Base-by-base conservation (phyloP, 2,888 invertebrate genomes). In the Dryadula phaetusa region DNA sequence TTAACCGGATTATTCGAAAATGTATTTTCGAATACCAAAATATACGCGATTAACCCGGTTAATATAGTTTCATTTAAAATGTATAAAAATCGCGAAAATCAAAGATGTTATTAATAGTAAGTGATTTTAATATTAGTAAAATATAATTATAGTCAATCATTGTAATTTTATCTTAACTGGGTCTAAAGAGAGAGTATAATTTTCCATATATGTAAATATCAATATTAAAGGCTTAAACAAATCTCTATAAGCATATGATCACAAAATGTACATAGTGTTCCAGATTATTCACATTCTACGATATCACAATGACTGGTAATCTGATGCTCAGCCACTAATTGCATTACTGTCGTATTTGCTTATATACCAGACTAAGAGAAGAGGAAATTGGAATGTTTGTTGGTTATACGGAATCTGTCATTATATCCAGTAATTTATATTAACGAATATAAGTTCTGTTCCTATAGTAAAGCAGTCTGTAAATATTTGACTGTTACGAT, bases 301-400 rank as follows among this genome's bases (percentile, higher is more conserved):
- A 46, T 46, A 56, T 32, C 34, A 32, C 52, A 53, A 42, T 28
- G 40, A 56, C 54, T 32, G 7, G 32, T 60, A 60, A 60, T 32
- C 60, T 60, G 28, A 12, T 32, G 44, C 28, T 52, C 25, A 52
- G 37, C 49, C 3, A 34, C 18, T 62, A 32, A 60, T 60, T 60
- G 60, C 44, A 28, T 60, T 60, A 32, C 60, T 46, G 44, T 32
- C 60, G 18, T 44, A 12, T 18, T 56, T 40, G 32, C 32, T 18
- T 18, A 28, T 44, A 40, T 12, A 7, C 12, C 14, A 46, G 20
- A 46, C 20, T 18, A 32, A 44, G 7, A n/a, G 25, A 16, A 60
- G 20, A 8, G 46, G 28, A 60, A 44, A 60, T 60, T 44, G 44
- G n/a, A 18, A 46, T 46, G 18, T 20, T 28, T 28, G 18, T 12